Conservation (phyloP, 2,113 vertebrate genomes). For the Archilochus colubris region DNA sequence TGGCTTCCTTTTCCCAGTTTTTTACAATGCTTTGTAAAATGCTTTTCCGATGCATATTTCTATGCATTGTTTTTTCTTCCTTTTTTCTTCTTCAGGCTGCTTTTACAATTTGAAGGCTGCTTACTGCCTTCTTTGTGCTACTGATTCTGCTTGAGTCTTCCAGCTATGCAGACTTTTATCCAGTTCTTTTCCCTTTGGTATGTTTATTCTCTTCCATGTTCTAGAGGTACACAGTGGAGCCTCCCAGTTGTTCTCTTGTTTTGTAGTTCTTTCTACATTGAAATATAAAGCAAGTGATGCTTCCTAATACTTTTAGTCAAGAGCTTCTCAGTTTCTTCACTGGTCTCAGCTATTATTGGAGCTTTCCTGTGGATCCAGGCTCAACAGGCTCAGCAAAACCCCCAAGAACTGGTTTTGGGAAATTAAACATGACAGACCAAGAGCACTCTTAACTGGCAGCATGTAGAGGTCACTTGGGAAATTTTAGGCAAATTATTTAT, state of each 20-base stretch:
- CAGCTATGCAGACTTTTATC: neutral
- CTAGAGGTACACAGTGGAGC: neutral
- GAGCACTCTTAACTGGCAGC: neutral
- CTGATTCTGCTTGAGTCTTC: neutral
- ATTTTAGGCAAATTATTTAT: neutral
- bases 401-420: neutral
- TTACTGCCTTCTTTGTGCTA: neutral
- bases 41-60: neutral
- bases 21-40: neutral
- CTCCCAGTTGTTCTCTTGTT: neutral
- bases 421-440: neutral
- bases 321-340: neutral
- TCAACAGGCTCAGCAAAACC: neutral
- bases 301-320: neutral
- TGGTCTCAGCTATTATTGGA: neutral
- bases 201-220: neutral
- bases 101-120: neutral
- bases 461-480: neutral
- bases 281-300: neutral
- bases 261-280: neutral
- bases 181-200: neutral
- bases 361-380: neutral
- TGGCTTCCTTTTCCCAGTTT: neutral
- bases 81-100: neutral
- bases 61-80: neutral